These are phyloP conservation scores for Oophaga sylvatica DNA, from an alignment of 2,797 vertebrate species.

Conservation along the genomic window DNA sequence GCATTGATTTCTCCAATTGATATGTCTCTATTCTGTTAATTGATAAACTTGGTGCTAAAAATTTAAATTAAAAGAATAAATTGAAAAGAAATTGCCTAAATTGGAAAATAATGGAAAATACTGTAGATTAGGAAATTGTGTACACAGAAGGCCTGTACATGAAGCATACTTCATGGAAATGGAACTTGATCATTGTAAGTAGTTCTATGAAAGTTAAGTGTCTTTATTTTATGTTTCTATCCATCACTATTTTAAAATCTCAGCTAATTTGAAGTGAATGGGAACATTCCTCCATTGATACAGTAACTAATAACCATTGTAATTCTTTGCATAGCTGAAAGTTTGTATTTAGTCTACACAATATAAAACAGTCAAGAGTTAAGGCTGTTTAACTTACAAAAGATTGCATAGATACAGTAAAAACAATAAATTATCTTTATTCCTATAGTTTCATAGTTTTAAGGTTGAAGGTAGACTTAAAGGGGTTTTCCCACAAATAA, in stretches of 20 bases:
- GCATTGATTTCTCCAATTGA: neutral
- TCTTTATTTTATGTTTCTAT: neutral
- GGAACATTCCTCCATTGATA: neutral
- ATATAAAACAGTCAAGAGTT: too few species aligned
- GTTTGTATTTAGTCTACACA: too few species aligned
- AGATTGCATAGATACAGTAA: too few species aligned
- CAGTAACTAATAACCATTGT: too few species aligned
- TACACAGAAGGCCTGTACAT: neutral
- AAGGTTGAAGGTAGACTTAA: too few species aligned
- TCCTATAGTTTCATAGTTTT: too few species aligned
- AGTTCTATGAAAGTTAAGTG: neutral
- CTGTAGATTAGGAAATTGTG: neutral
- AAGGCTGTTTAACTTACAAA: too few species aligned
- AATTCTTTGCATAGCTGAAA: too few species aligned
- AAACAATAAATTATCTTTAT: too few species aligned
- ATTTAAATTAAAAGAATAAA: neutral
- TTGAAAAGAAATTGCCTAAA: neutral
- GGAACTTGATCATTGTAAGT: neutral
- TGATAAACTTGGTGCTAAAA: neutral
- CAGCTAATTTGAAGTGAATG: too few species aligned
- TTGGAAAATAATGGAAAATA: neutral
- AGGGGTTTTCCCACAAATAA: too few species aligned
- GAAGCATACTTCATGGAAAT: neutral
- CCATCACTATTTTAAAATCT: neutral
- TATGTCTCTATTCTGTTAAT: constrained; percentile 7